These are phyloP conservation scores for Daptonema setosum DNA, from an alignment of 2,888 invertebrate genomes.

Conservation along the genomic window DNA sequence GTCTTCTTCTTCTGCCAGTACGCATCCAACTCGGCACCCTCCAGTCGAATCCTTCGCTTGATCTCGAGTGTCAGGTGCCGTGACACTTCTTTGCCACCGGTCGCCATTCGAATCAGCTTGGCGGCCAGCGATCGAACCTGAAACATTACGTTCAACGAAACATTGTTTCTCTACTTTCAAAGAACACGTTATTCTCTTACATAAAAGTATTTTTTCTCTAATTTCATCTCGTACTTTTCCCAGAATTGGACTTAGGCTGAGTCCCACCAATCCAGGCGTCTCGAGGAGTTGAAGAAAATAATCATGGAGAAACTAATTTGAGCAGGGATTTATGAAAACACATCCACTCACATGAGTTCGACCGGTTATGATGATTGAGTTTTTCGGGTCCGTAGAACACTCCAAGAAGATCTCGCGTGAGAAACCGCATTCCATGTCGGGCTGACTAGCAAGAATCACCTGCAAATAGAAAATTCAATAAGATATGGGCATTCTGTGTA, in stretches of 20 bases:
- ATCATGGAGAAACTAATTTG: too few relatives aligned
- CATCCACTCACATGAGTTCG: not conserved
- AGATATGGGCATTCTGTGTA: not conserved
- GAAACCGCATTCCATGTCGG: slow-evolving; percentile 84
- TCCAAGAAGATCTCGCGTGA: slow-evolving; percentile 75
- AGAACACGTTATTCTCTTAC: too few relatives aligned
- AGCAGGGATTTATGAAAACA: too few relatives aligned
- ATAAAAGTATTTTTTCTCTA: too few relatives aligned
- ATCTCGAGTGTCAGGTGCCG: slow-evolving; percentile 22
- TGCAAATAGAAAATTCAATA: slow-evolving; percentile 13
- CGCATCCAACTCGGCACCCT: slow-evolving; percentile 39
- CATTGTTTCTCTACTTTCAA: too few relatives aligned
- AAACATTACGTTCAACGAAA: slow-evolving; percentile 15
- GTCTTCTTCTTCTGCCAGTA: slow-evolving; percentile 29
- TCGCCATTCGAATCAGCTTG: slow-evolving; percentile 29
- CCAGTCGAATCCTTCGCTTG: slow-evolving; percentile 34
- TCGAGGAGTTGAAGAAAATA: too few relatives aligned
- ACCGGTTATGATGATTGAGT: slow-evolving; percentile 74
- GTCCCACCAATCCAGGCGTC: too few relatives aligned
- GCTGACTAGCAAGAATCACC: slow-evolving; percentile 78
- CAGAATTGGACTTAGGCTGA: too few relatives aligned
- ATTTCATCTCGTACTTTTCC: too few relatives aligned
- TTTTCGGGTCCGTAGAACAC: slow-evolving; percentile 74
- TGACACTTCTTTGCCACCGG: not conserved
- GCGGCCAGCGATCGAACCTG: slow-evolving; percentile 40